These are phyloP conservation scores for Danaus melanippus DNA, from an alignment of 1,140 invertebrate genomes.

Conservation along the genomic window DNA sequence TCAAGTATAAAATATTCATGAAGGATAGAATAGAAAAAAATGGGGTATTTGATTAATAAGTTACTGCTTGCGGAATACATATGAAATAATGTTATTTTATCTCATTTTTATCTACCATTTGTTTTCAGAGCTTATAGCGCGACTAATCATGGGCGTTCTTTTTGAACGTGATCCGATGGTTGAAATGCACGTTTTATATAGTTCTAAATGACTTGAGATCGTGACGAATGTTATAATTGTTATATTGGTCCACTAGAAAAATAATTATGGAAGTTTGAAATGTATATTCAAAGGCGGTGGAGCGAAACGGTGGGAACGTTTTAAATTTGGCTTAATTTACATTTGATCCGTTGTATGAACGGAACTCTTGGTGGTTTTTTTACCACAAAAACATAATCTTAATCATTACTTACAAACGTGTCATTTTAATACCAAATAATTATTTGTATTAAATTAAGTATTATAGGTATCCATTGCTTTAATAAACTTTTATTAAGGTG, in stretches of 20 bases:
- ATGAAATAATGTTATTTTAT: background rate
- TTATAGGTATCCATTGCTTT: background rate
- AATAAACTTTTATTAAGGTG: no score
- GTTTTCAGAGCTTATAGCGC: no score
- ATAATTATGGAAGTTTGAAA: conserved; percentile 62
- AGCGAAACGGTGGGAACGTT: conserved; percentile 67
- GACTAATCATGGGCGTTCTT: background rate
- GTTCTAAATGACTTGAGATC: conserved; percentile 43
- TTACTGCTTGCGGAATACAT: conserved; percentile 6
- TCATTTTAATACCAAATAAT: conserved; percentile 1
- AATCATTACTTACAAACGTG: conserved; percentile 16
- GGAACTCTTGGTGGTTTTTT: conserved; percentile 49
- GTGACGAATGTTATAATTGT: conserved; percentile 65
- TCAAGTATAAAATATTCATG: conserved; percentile 33
- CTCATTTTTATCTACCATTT: background rate
- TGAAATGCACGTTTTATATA: conserved; percentile 37
- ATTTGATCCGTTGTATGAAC: conserved; percentile 48
- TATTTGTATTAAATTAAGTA: background rate
- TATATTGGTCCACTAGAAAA: conserved; percentile 63
- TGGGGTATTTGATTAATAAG: conserved; percentile 26
- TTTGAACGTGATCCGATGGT: background rate
- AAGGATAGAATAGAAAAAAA: conserved; percentile 24
- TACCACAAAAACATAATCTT: conserved; percentile 36
- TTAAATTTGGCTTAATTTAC: conserved; percentile 56
- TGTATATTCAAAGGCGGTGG: conserved; percentile 51